Evolutionary conservation across 2,888 invertebrate genomes (phyloP), one percentile per base, ranked within the genome.

Genomic region (Coecobrya sp.): DNA sequence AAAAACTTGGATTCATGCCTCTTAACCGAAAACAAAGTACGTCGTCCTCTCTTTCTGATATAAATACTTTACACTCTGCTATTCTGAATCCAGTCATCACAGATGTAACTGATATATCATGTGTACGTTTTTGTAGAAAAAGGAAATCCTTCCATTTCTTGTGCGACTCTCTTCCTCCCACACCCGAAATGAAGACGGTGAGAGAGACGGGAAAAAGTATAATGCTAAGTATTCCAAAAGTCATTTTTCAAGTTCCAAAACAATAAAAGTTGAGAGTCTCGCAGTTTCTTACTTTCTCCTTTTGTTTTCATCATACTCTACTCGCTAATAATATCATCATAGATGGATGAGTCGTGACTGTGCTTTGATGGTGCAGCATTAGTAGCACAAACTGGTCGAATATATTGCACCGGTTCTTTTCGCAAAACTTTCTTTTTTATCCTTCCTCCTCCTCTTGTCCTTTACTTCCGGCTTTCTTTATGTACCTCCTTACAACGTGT

Each of bases 251-350:
- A 73, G 19, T 42, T 42, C 13, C 0, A 45, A 73, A 73, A 30
- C 10, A 7, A 22, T 10, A 30, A 68, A 30, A 30, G 30, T 30
- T 11, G 5, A 11, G 7, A 25, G 25, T 11, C 13, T 30, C n/a
- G 13, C 30, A 25, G 62, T 30, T 30, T 22, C 73, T 45, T 42
- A 11, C 73, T 73, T 19, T 68, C 42, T n/a, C 73, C 73, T 68
- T 30, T 73, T 73, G 73, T 73, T 42, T 45, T 73, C 73, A 42
- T 73, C 45, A 45, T n/a, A n/a, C n/a, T n/a, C n/a, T n/a, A n/a
- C n/a, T n/a, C 73, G 36, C 11, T 13, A 73, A 73, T 42, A 36
- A 73, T 42, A 59, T 19, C 3, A 59, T 59, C 11, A 73, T 27
- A 30, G 25, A 68, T 45, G 42, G 27, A 36, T 42, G 45, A 19